Evolutionary conservation across 2,888 invertebrate genomes (phyloP).

Genomic region (Byasa hedistus): DNA sequence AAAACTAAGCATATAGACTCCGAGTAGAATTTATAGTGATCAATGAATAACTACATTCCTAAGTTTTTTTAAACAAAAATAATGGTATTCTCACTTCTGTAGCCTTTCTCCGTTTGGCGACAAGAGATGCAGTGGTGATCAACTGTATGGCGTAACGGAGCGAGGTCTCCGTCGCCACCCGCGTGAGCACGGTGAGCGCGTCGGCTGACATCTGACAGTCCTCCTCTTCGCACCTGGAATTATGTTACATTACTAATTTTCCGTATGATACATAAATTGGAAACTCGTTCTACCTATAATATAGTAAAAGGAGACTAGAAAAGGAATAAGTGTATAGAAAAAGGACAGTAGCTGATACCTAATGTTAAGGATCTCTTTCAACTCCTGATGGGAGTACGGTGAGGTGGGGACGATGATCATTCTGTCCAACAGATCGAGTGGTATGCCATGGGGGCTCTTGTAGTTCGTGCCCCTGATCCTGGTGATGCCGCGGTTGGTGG

Average conservation of each 20-base stretch:
- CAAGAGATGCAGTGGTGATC: slow-evolving; percentile 96
- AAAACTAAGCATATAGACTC: too few relatives aligned
- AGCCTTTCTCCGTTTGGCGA: slow-evolving; percentile 93
- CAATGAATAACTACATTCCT: too few relatives aligned
- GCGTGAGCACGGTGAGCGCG: slow-evolving; percentile 93
- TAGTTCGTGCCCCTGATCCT: slow-evolving; percentile 96
- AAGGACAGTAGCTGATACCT: slow-evolving; percentile 60
- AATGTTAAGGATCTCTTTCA: slow-evolving; percentile 94
- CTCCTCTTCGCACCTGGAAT: slow-evolving; percentile 94
- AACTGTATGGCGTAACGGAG: slow-evolving; percentile 98
- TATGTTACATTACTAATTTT: background rate
- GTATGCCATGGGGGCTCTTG: slow-evolving; percentile 97
- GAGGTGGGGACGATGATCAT: slow-evolving; percentile 96
- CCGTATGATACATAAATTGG: too few relatives aligned
- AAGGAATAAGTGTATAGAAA: too few relatives aligned
- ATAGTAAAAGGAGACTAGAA: too few relatives aligned
- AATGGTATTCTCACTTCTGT: slow-evolving; percentile 83
- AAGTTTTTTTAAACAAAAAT: too few relatives aligned
- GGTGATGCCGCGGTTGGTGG: slow-evolving; percentile 97
- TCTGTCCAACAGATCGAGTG: slow-evolving; percentile 96
- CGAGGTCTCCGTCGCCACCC: slow-evolving; percentile 95
- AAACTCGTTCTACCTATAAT: too few relatives aligned
- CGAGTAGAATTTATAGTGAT: too few relatives aligned
- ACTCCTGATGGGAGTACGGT: slow-evolving; percentile 92
- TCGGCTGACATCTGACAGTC: slow-evolving; percentile 97